phyloP scores from a whole-genome alignment of 2,888 invertebrate genomes.

The Orthonevra nobilis region DNA sequence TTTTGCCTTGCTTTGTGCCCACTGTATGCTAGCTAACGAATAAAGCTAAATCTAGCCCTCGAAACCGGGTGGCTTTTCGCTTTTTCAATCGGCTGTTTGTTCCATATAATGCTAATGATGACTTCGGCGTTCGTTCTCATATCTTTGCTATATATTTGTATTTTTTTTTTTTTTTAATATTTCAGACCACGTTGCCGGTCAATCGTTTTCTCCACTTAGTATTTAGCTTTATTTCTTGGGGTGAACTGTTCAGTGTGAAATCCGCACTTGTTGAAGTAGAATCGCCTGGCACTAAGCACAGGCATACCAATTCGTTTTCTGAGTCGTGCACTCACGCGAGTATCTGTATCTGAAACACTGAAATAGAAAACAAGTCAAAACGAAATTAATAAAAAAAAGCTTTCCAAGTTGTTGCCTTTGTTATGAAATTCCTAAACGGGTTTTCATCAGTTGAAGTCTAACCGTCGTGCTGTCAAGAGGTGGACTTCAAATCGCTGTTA shows the following conservation, averaged over 20 bases:
- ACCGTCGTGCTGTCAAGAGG: slow-evolving; percentile 23
- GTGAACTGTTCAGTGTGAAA: slow-evolving; percentile 75
- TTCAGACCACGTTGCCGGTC: slow-evolving; percentile 16
- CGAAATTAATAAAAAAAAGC: slow-evolving; percentile 26
- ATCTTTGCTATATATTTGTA: neutral
- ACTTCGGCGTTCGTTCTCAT: slow-evolving; percentile 6
- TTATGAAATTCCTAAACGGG: slow-evolving; percentile 62
- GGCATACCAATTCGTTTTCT: neutral
- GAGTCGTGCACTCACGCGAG: slow-evolving; percentile 34
- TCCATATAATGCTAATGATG: no score
- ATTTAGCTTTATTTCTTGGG: slow-evolving; percentile 48
- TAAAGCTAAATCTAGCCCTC: slow-evolving; percentile 35
- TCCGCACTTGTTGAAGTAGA: slow-evolving; percentile 75
- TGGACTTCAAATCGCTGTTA: slow-evolving; percentile 57
- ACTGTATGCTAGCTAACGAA: slow-evolving; percentile 9
- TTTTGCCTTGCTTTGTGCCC: no score
- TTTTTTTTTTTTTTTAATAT: no score
- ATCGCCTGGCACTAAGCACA: slow-evolving; percentile 8
- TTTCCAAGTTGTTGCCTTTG: slow-evolving; percentile 43
- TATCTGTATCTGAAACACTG: slow-evolving; percentile 12
- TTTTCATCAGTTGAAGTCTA: slow-evolving; percentile 55
- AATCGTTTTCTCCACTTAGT: slow-evolving; percentile 32
- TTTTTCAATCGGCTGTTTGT: slow-evolving; percentile 14
- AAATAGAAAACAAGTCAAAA: slow-evolving; percentile 33
- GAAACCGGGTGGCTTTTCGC: slow-evolving; percentile 13